Evolutionary conservation across 2,797 vertebrate genomes (phyloP), one percentile per base, ranked within the genome.

Genomic region (Brachymystax lenok): DNA sequence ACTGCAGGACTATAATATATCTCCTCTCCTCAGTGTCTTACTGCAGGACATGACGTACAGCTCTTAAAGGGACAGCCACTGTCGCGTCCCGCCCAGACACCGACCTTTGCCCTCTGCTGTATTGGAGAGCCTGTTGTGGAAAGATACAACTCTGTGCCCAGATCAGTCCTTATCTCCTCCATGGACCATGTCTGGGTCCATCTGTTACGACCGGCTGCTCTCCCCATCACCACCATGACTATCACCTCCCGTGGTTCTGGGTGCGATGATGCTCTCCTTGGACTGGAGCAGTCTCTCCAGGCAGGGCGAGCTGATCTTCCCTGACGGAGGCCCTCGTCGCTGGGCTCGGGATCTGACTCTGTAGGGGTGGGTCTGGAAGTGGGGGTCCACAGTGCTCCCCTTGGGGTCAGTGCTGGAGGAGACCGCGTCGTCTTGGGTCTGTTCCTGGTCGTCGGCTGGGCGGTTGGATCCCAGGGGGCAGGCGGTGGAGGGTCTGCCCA

Each of bases 371-470:
- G 51, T 52, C 59, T 21, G 56, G 33, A 67, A 17, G 12, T 8
- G 3, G 0, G 30, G 66, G 16, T 52, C 0, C 21, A 2, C 0
- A 61, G 14, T 72, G 5, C 4, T 33, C 52, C 0, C 0, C 66
- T 6, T 74, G 0, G 56, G 30, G 82, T 91, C 90, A 0, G 85
- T 89, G 87, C 86, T 92, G 82, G 91, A 92, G 71, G 91, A 92
- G 10, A 92, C 86, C 0, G 79, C 75, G 51, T 72, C 83, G 85
- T 91, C 91, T 83, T 92, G 90, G 70, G 88, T 92, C 33, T 73
- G 79, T 0, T 67, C 82, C 46, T 40, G 79, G 24, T 24, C 19
- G 69, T 74, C 21, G 71, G 13, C 0, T 71, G 73, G 5, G 0
- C 1, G 30, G 71, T 0, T 13, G 74, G 59, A 63, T 63, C 59